Evolutionary conservation across 2,888 invertebrate species (phyloP).

Genomic region (Lasioglossum zephyrum): DNA sequence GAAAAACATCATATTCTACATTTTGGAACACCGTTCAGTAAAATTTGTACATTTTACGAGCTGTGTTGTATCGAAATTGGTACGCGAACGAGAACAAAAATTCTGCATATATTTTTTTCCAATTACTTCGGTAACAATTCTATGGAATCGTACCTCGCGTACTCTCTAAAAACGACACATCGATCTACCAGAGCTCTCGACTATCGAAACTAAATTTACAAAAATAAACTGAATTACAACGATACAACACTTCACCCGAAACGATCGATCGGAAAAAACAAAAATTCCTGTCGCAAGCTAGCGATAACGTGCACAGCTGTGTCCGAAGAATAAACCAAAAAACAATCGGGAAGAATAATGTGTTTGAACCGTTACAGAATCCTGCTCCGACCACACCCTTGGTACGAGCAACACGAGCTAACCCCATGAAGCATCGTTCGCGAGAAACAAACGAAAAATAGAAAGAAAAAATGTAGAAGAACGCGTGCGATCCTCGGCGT

Average conservation of each 20-base stretch:
- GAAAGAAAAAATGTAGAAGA: neutral
- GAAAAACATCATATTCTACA: neutral
- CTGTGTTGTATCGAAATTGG: neutral
- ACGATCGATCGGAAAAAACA: neutral
- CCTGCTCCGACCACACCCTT: neutral
- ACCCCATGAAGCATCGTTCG: neutral
- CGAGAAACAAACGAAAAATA: neutral
- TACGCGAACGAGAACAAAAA: neutral
- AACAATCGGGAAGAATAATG: neutral
- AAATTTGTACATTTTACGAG: neutral
- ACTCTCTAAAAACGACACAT: neutral
- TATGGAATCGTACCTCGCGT: neutral
- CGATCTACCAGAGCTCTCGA: neutral
- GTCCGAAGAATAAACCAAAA: neutral
- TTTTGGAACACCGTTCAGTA: neutral
- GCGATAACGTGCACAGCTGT: neutral
- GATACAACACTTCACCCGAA: neutral
- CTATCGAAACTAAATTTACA: neutral
- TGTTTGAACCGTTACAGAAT: neutral
- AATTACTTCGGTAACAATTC: neutral
- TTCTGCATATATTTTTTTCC: neutral
- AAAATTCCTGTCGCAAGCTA: neutral
- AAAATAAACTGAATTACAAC: neutral
- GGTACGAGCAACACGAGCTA: neutral
- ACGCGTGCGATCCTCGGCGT: slow-evolving; percentile 7